Conservation (phyloP, 1,140 invertebrate genomes). For the Ooceraea biroi region DNA sequence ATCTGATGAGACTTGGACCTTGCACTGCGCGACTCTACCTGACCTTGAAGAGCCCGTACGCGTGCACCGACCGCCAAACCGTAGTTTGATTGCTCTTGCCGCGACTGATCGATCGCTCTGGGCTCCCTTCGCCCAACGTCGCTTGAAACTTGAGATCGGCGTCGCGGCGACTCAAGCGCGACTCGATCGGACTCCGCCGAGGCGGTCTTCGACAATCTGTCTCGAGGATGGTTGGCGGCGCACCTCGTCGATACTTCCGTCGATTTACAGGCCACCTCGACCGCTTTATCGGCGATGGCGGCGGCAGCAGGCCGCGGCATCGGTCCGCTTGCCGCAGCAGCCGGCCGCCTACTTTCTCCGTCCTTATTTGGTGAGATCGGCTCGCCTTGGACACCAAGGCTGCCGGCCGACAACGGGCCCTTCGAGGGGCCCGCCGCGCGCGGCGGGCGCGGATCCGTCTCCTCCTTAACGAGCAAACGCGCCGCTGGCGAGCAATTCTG, state of each 20-base stretch:
- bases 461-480: conserved; percentile 70
- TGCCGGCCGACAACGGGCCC: conserved; percentile 51
- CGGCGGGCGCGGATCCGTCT: conserved; percentile 59
- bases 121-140: conserved; percentile 21
- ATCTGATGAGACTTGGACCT: conserved; percentile 48
- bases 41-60: conserved; percentile 65
- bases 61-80: conserved; percentile 63
- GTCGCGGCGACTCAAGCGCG: conserved; percentile 32
- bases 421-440: conserved; percentile 49
- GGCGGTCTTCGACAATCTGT: conserved; percentile 24
- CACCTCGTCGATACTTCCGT: conserved; percentile 56
- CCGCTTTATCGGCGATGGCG: conserved; percentile 60
- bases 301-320: conserved; percentile 1
- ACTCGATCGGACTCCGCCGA: conserved; percentile 1
- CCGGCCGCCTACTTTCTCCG: conserved; percentile 77
- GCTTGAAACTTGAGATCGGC: conserved; percentile 36
- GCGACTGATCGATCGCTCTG: conserved; percentile 39
- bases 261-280: conserved; percentile 68
- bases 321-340: conserved; percentile 60
- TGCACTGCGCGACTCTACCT: conserved; percentile 55
- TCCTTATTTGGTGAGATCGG: conserved; percentile 79
- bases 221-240: conserved; percentile 50
- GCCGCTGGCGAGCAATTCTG: conserved; percentile 36
- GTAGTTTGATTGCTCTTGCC: conserved; percentile 58
- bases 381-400: conserved; percentile 65